Percentiles rank a stretch among this genome's conserved stretches.
These are phyloP conservation scores for Leptopterna dolabrata DNA, from an alignment of 2,888 invertebrate species.

Conservation along the genomic window DNA sequence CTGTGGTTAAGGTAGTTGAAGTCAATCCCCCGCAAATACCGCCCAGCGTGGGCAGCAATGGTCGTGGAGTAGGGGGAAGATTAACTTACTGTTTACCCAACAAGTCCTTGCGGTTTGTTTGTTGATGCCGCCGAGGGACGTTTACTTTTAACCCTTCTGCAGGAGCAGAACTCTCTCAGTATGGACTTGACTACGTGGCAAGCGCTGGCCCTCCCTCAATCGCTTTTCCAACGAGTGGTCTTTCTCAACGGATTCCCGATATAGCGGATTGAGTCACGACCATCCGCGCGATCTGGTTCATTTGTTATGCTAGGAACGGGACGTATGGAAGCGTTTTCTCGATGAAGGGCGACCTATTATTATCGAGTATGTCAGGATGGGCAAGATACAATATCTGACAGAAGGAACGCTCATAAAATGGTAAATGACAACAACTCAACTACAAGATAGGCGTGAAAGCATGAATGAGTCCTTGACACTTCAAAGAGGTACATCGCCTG, in stretches of 20 bases:
- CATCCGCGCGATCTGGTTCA: not conserved
- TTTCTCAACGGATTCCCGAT: not conserved
- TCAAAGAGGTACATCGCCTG: too few relatives aligned
- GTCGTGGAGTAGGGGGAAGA: not conserved
- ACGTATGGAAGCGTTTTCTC: too few relatives aligned
- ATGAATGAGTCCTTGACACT: too few relatives aligned
- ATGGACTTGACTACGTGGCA: not conserved
- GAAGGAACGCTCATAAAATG: too few relatives aligned
- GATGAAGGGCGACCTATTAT: too few relatives aligned
- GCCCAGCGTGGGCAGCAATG: not conserved
- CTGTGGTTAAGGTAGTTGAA: not conserved
- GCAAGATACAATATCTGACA: too few relatives aligned
- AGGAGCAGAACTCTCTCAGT: not conserved
- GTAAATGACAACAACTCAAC: too few relatives aligned
- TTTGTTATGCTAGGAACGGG: too few relatives aligned
- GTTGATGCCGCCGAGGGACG: not conserved
- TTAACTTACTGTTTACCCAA: slow-evolving; percentile 3
- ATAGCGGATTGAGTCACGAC: not conserved
- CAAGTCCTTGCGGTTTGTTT: not conserved
- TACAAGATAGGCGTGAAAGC: too few relatives aligned
- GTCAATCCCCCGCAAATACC: not conserved
- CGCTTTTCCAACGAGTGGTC: not conserved
- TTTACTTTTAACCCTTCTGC: not conserved
- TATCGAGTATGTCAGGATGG: too few relatives aligned
- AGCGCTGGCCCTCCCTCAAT: not conserved